These are phyloP conservation scores for Xyrauchen texanus DNA, from an alignment of 2,113 vertebrate species.

Conservation along the genomic window DNA sequence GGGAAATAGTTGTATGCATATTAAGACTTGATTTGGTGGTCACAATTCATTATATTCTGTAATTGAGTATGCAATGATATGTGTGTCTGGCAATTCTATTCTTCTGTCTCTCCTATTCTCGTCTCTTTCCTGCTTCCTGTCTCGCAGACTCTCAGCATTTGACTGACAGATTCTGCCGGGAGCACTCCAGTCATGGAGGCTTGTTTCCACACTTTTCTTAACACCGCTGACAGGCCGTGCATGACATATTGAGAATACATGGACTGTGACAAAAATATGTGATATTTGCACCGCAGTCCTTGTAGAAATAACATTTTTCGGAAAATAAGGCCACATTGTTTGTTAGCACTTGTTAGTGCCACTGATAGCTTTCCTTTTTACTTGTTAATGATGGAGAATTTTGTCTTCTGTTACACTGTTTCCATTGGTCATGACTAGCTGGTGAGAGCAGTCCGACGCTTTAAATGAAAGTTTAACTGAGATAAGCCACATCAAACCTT, in stretches of 20 bases:
- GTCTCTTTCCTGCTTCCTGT: background rate
- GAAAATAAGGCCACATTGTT: constrained; percentile 55
- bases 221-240: constrained; percentile 17
- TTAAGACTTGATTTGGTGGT: no score
- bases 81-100: background rate
- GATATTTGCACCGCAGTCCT: background rate
- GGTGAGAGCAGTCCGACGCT: background rate
- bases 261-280: constrained; percentile 3
- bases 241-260: background rate
- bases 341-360: constrained; percentile 48
- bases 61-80: no score
- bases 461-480: background rate
- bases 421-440: no score
- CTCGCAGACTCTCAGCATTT: constrained; percentile 29
- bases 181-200: background rate
- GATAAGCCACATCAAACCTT: background rate
- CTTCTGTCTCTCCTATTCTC: background rate
- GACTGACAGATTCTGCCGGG: constrained; percentile 33
- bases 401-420: constrained; percentile 20
- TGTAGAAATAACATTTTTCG: constrained; percentile 54
- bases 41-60: no score
- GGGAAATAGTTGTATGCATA: no score
- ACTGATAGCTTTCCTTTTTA: constrained; percentile 46
- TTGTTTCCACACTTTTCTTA: constrained; percentile 19
- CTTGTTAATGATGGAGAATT: constrained; percentile 39